Evolutionary conservation across 92 coral and sea anemone species (phyloP).

Genomic region (Ricordea florida): DNA sequence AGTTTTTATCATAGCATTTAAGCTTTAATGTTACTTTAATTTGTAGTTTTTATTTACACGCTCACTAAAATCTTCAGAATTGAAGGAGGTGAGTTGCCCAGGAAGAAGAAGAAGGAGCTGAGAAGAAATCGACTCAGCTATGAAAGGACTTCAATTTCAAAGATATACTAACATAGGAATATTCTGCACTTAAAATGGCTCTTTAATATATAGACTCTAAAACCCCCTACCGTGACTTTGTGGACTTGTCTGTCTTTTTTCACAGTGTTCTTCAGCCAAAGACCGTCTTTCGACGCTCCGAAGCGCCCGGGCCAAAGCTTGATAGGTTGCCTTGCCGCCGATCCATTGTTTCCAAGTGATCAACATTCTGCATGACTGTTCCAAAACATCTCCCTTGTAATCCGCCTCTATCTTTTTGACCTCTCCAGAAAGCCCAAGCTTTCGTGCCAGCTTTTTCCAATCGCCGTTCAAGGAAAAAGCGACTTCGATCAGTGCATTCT

Average conservation of each 20-base stretch:
- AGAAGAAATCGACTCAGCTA: no score
- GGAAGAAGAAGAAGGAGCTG: no score
- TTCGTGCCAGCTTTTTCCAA: conserved; percentile 22
- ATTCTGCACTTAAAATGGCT: background rate
- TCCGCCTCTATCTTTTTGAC: background rate
- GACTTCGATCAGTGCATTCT: conserved; percentile 14
- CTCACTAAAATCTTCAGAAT: no score
- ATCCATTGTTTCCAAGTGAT: background rate
- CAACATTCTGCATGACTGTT: conserved; percentile 28
- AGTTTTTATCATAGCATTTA: no score
- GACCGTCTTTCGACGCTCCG: background rate
- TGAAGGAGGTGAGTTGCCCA: no score
- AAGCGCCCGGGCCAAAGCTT: conserved; percentile 4
- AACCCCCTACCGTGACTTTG: background rate
- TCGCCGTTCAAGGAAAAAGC: background rate
- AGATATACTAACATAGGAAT: no score
- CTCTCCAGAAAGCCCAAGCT: background rate
- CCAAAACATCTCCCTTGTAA: background rate
- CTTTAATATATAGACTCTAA: background rate
- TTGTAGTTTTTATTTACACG: no score
- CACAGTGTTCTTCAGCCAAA: conserved; percentile 18
- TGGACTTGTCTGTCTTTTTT: background rate
- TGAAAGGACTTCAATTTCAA: no score
- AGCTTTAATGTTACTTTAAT: no score
- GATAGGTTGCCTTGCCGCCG: background rate